Evolutionary conservation across 2,113 vertebrate genomes (phyloP).

Genomic region (Gadus chalcogrammus): DNA sequence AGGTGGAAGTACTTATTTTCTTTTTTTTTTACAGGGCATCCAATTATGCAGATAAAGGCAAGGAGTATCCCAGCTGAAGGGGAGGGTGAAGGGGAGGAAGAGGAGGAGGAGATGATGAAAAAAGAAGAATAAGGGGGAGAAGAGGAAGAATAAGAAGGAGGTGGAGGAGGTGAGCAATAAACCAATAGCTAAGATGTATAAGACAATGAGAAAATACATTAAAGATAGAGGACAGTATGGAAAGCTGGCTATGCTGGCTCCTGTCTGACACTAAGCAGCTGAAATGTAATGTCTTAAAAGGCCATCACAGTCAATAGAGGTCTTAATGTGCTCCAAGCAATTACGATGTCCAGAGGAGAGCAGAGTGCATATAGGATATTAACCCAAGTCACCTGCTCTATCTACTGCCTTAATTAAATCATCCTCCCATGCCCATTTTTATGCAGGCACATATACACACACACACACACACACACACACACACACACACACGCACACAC

Average conservation of each 20-base stretch:
- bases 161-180: no score
- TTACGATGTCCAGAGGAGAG: conserved; percentile 68
- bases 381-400: conserved; percentile 70
- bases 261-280: conserved; percentile 66
- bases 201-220: no score
- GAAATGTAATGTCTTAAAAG: conserved; percentile 71
- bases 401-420: conserved; percentile 69
- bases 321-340: conserved; percentile 74
- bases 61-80: conserved; percentile 1
- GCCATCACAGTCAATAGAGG: conserved; percentile 71
- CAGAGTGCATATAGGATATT: conserved; percentile 70
- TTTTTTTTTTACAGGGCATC: conserved; percentile 57
- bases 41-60: conserved; percentile 52
- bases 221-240: conserved; percentile 34
- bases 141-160: no score
- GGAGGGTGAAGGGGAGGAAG: conserved; percentile 3
- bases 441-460: conserved; percentile 2
- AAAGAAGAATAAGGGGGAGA: no score
- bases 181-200: no score
- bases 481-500: background rate
- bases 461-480: conserved; percentile 21
- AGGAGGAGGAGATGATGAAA: conserved; percentile 21
- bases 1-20: conserved; percentile 52
- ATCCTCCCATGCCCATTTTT: conserved; percentile 60
- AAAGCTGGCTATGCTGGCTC: conserved; percentile 45